Percentiles rank a stretch among this genome's conserved stretches.
phyloP scores from a whole-genome alignment of 2,113 vertebrate species.

The Corynorhinus townsendii region DNA sequence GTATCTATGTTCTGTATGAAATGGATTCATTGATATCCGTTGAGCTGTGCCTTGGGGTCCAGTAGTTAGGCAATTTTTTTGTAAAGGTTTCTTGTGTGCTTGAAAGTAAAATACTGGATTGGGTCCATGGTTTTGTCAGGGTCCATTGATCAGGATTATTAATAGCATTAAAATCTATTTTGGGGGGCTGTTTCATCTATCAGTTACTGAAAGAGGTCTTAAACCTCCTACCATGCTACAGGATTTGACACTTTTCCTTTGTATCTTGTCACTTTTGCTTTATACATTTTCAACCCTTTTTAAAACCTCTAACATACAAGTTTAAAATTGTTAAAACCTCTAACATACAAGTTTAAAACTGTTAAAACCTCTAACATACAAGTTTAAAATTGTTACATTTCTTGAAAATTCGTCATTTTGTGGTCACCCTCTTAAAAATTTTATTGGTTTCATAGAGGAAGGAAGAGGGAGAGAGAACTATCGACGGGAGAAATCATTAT shows the following conservation, averaged over 20 bases:
- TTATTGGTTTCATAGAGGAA: background rate
- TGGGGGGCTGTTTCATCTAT: background rate
- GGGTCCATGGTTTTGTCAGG: background rate
- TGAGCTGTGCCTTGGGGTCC: background rate
- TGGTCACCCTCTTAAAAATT: background rate
- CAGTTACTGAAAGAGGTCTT: background rate
- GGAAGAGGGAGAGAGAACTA: too few relatives aligned
- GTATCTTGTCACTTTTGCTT: background rate
- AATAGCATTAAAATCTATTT: background rate
- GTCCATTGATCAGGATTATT: background rate
- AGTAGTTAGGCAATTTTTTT: background rate
- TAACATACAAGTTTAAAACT: background rate
- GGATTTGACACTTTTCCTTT: background rate
- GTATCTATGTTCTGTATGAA: background rate
- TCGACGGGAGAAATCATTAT: too few relatives aligned
- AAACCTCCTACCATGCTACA: background rate
- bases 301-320: background rate
- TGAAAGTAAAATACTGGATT: background rate
- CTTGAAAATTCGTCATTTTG: background rate
- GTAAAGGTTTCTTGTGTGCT: background rate
- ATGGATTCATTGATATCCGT: background rate
- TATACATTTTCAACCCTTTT: background rate
- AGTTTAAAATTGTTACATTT: background rate
- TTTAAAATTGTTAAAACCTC: background rate
- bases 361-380: background rate